Conservation (phyloP, 2,888 invertebrate species). For the Uloborus plumipes region DNA sequence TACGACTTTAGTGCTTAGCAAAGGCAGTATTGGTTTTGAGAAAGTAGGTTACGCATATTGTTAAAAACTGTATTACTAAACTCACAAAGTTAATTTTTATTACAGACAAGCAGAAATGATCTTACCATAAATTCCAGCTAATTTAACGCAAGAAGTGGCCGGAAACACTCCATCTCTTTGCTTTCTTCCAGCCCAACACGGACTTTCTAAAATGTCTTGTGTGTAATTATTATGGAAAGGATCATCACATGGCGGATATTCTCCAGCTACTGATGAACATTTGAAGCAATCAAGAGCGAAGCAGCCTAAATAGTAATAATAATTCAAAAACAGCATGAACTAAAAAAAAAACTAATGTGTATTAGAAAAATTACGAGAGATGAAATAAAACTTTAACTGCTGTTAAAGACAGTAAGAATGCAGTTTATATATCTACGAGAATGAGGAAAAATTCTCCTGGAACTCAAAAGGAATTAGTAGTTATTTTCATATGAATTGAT, state of each 20-base stretch:
- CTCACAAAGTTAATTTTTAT: too few species aligned
- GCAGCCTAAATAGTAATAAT: slow-evolving; percentile 19
- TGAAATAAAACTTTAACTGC: too few species aligned
- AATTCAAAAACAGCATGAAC: neutral
- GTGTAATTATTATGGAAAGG: slow-evolving; percentile 95
- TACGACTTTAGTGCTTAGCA: too few species aligned
- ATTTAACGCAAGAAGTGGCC: slow-evolving; percentile 96
- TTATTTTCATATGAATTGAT: too few species aligned
- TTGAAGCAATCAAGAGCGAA: slow-evolving; percentile 89
- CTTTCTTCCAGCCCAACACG: slow-evolving; percentile 95
- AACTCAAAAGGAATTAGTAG: too few species aligned
- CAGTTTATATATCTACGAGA: too few species aligned
- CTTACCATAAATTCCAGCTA: slow-evolving; percentile 90
- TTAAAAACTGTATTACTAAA: too few species aligned
- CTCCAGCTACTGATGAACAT: slow-evolving; percentile 91
- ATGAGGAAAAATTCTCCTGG: too few species aligned
- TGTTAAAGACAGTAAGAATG: too few species aligned
- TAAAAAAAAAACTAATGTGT: neutral
- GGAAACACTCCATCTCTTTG: slow-evolving; percentile 94
- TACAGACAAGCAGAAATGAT: neutral
- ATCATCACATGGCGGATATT: slow-evolving; percentile 91
- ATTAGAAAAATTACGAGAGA: too few species aligned
- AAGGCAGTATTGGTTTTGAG: too few species aligned
- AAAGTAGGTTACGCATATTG: too few species aligned
- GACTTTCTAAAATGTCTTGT: slow-evolving; percentile 84